Conservation (phyloP, 37 sponge, comb jelly and placozoan genomes). For the Ianthella basta region DNA sequence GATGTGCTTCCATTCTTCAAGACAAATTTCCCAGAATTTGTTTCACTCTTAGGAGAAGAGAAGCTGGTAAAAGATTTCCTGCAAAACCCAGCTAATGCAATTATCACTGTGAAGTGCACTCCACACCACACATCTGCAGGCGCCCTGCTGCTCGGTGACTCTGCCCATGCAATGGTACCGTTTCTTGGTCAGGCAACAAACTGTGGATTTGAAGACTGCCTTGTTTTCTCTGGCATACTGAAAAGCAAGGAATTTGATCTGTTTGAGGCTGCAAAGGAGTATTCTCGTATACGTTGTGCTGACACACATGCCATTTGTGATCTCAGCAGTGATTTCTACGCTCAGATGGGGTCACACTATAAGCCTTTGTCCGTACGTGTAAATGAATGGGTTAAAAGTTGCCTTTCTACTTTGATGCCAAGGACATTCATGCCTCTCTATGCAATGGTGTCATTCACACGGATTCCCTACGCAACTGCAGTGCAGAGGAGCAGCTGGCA, state of each 20-base stretch:
- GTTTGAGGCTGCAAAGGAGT: slow-evolving; percentile 43
- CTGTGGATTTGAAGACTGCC: slow-evolving; percentile 88
- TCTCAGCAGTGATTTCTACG: slow-evolving; percentile 86
- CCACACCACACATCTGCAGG: slow-evolving; percentile 62
- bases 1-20: slow-evolving; percentile 68
- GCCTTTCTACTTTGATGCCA: slow-evolving; percentile 61
- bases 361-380: slow-evolving; percentile 47
- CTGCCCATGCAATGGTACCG: slow-evolving; percentile 93
- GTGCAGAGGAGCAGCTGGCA: slow-evolving; percentile 47
- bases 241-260: slow-evolving; percentile 28
- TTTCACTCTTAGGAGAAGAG: slow-evolving; percentile 67
- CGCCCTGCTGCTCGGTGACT: slow-evolving; percentile 81
- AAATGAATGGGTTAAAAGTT: slow-evolving; percentile 47
- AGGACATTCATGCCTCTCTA: slow-evolving; percentile 75
- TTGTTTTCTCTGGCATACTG: slow-evolving; percentile 60
- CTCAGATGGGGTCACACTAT: slow-evolving; percentile 83
- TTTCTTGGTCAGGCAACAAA: slow-evolving; percentile 94
- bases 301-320: slow-evolving; percentile 83
- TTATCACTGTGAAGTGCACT: slow-evolving; percentile 78
- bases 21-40: slow-evolving; percentile 75
- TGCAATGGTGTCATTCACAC: slow-evolving; percentile 80
- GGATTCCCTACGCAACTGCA: slow-evolving; percentile 68
- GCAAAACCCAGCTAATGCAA: slow-evolving; percentile 49
- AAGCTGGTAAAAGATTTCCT: slow-evolving; percentile 67
- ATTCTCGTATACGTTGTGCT: slow-evolving; percentile 44